Evolutionary conservation across 1,140 invertebrate species (phyloP).

Genomic region (Drosophila prosaltans): DNA sequence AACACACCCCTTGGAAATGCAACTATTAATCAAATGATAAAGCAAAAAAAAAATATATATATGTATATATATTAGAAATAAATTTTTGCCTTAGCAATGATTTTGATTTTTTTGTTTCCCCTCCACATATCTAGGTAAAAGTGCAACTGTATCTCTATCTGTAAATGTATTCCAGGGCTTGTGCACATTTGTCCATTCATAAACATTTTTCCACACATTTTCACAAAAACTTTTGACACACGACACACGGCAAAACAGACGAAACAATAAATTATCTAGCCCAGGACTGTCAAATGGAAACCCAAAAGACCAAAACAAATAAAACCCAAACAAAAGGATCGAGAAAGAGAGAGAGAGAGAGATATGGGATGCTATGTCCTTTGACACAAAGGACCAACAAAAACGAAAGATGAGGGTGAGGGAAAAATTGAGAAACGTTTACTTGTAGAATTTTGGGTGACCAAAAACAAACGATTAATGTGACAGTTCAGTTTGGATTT

Average conservation of each 20-base stretch:
- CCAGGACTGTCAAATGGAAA: slow-evolving; percentile 50
- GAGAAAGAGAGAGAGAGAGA: slow-evolving; percentile 42
- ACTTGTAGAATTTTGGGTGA: slow-evolving; percentile 70
- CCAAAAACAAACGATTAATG: slow-evolving; percentile 82
- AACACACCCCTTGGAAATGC: slow-evolving; percentile 50
- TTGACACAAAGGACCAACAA: slow-evolving; percentile 48
- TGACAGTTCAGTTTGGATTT: slow-evolving; percentile 77
- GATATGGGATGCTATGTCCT: slow-evolving; percentile 46
- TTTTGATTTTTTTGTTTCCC: slow-evolving; percentile 61
- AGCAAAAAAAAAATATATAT: slow-evolving; percentile 62
- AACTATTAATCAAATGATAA: slow-evolving; percentile 70
- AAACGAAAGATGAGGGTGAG: slow-evolving; percentile 18
- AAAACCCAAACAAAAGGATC: slow-evolving; percentile 51
- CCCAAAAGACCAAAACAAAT: slow-evolving; percentile 69
- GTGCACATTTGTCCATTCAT: slow-evolving; percentile 64
- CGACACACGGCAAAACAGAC: slow-evolving; percentile 70
- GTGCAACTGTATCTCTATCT: slow-evolving; percentile 17
- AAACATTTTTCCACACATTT: slow-evolving; percentile 71
- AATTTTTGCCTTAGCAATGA: slow-evolving; percentile 60
- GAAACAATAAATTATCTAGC: slow-evolving; percentile 73
- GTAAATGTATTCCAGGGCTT: slow-evolving; percentile 16
- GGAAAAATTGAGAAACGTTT: slow-evolving; percentile 64
- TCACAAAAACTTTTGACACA: slow-evolving; percentile 77
- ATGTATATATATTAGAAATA: slow-evolving; percentile 59
- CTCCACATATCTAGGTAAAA: slow-evolving; percentile 28